phyloP scores from a whole-genome alignment of 2,888 invertebrate genomes.

The Phrixothrix hirtus region DNA sequence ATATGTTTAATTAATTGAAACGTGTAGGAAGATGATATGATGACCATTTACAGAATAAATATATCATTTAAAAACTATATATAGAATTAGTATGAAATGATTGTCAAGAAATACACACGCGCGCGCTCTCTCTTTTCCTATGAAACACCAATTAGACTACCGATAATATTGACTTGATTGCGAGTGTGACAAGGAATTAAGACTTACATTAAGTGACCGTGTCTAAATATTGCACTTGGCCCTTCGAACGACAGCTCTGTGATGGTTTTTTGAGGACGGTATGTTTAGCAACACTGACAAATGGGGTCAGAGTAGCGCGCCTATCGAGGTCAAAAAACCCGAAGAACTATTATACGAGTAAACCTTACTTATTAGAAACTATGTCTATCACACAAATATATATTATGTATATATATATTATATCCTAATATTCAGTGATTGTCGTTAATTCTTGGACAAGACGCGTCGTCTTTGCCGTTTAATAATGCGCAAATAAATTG shows the following conservation, averaged over 20 bases:
- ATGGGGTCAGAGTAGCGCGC: constrained; percentile 25
- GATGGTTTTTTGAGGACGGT: constrained; percentile 41
- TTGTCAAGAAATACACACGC: constrained; percentile 27
- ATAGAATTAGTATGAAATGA: constrained; percentile 22
- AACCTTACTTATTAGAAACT: constrained; percentile 14
- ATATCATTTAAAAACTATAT: constrained; percentile 25
- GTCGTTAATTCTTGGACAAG: constrained; percentile 58
- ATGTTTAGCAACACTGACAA: constrained; percentile 34
- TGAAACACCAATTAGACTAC: constrained; percentile 24
- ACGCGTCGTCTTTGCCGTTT: constrained; percentile 47
- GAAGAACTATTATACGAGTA: constrained; percentile 28
- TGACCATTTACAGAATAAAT: constrained; percentile 20
- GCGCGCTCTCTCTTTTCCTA: constrained; percentile 13
- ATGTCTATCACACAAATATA: constrained; percentile 33
- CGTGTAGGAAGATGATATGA: constrained; percentile 47
- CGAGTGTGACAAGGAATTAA: constrained; percentile 40
- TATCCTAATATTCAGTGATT: constrained; percentile 48
- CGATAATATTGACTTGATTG: constrained; percentile 49
- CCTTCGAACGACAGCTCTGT: constrained; percentile 41
- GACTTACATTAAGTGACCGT: constrained; percentile 16
- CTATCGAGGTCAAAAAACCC: constrained; percentile 43
- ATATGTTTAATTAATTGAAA: constrained; percentile 50
- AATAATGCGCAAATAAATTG: constrained; percentile 49
- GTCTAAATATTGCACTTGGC: constrained; percentile 44
- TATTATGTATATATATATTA: too few species aligned